These are phyloP conservation scores for Enhydra lutris DNA, from an alignment of 2,113 vertebrate genomes.

Conservation along the genomic window DNA sequence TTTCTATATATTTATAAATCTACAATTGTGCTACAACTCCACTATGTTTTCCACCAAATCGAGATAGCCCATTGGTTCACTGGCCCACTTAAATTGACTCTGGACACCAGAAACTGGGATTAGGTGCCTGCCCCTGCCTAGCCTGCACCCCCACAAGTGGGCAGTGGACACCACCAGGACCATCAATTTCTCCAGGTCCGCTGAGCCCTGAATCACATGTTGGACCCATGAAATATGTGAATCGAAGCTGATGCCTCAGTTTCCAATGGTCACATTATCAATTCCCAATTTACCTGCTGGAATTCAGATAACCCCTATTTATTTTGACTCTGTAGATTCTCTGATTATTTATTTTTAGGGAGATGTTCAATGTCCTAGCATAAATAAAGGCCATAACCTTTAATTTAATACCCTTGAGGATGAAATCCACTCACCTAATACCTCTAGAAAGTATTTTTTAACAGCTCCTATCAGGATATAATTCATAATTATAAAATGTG, in stretches of 20 bases:
- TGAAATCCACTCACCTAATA: background rate
- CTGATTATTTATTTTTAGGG: background rate
- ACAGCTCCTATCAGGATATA: background rate
- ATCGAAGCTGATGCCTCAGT: background rate
- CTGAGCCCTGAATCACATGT: no score
- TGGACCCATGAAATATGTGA: rapidly evolving
- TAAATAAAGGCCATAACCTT: background rate
- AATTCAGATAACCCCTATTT: background rate
- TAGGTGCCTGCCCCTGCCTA: rapidly evolving
- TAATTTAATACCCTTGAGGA: no score
- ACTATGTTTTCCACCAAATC: rapidly evolving
- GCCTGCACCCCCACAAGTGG: rapidly evolving
- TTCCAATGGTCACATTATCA: background rate
- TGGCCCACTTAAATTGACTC: rapidly evolving
- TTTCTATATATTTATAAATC: background rate
- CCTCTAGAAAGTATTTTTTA: background rate
- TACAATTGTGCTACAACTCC: background rate
- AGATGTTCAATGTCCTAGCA: background rate
- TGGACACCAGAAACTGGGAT: rapidly evolving
- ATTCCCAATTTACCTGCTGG: rapidly evolving
- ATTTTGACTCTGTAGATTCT: background rate
- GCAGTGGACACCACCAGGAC: rapidly evolving
- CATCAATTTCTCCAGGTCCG: rapidly evolving
- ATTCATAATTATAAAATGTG: background rate
- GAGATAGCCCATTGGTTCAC: no score